phyloP scores from a whole-genome alignment of 2,113 vertebrate genomes.

The Chaetodon trifascialis region DNA sequence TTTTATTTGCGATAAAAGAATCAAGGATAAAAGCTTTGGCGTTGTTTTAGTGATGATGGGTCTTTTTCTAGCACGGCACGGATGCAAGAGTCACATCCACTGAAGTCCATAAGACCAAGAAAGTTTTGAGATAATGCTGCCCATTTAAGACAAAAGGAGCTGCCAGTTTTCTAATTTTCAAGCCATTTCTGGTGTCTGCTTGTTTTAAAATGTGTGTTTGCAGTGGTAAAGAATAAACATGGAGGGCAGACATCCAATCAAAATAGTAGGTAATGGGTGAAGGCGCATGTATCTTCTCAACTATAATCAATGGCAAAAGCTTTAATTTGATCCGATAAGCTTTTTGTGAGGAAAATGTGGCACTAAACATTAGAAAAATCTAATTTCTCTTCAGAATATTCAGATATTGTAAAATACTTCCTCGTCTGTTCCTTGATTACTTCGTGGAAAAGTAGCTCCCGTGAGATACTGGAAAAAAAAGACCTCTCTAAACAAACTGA shows the following conservation, averaged over 20 bases:
- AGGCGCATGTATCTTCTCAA: not conserved
- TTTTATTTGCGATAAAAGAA: conserved; percentile 43
- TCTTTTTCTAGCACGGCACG: conserved; percentile 13
- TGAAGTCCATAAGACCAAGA: conserved; percentile 19
- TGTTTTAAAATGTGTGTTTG: not conserved
- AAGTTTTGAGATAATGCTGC: conserved; percentile 18
- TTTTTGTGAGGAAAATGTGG: not conserved
- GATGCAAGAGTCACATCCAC: conserved; percentile 5
- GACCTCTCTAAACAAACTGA: not conserved
- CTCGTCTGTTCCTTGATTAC: not conserved
- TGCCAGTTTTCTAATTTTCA: not conserved
- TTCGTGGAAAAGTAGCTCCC: not conserved
- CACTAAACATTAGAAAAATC: not conserved
- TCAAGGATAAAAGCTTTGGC: conserved; percentile 53
- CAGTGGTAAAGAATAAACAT: not conserved
- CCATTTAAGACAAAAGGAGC: not conserved
- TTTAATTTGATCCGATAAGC: too few species aligned
- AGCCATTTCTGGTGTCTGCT: not conserved
- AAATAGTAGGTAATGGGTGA: not conserved
- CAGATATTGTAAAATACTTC: not conserved
- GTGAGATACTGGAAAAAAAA: not conserved
- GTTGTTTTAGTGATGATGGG: conserved; percentile 4
- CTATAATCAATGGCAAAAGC: not conserved
- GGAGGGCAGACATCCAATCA: not conserved
- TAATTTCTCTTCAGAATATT: not conserved